Base-by-base conservation (phyloP, 2,113 vertebrate species). In the Ophiodon elongatus region DNA sequence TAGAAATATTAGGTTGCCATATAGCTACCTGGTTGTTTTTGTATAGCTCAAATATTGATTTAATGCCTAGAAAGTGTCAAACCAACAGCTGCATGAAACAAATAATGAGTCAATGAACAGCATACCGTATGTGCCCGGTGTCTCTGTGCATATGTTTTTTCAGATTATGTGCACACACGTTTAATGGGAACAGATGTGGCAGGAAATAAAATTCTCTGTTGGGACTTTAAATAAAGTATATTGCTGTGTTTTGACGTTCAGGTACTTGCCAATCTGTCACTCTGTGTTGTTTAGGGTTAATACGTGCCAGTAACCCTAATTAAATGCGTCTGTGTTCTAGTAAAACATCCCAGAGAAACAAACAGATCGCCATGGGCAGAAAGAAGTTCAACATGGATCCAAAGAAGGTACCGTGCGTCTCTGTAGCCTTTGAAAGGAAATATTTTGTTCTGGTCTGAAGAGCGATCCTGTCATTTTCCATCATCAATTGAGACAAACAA, bases 341-440 rank as follows among this genome's bases (percentile, higher is more conserved):
- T 92, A 99, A 99, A 97, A 97, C 98, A 0, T 96, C 96, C 25
- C 98, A 99, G 94, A 97, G 98, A 90, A 99, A 98, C 91, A 99
- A 99, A 86, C 98, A 99, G 89, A 97, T 99, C 73, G 97, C 98
- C 29, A 99, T 99, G 96, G 98, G 98, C 75, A 97, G 98, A 89
- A 99, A 99, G 94, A 99, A 99, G 86, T 99, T 99, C 94, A 99
- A 99, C 93, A 99, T 99, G 98, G 98, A 99, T 82, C 98, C 98
- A 73, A 99, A 99, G 90, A 99, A 99, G 97, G 98, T 99, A 91
- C 23, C 13, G 4, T n/a, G 13, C n/a, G 13, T 39, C 54, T 69
- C 67, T 8, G 50, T 31, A 41, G 84, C 67, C 23, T 73, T n/a
- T 27, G 33, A 79, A 54, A 59, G 10, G 10, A 54, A 10, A 21